These are phyloP conservation scores for Caretta caretta DNA, from an alignment of 2,113 vertebrate species.

Conservation along the genomic window DNA sequence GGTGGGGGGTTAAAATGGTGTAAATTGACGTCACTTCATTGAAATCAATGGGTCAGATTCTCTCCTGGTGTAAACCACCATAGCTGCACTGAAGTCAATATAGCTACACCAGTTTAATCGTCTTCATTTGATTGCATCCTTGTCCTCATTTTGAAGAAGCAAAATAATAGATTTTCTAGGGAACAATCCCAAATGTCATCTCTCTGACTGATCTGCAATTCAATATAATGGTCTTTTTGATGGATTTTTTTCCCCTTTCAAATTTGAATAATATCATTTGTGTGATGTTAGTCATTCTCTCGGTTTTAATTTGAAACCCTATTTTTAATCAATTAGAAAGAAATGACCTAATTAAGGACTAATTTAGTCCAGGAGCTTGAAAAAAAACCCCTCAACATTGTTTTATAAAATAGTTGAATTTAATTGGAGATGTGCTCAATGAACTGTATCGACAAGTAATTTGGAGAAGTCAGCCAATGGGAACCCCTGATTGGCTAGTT, in stretches of 20 bases:
- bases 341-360: slow-evolving; percentile 73
- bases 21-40: not conserved
- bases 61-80: not conserved
- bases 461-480: slow-evolving; percentile 39
- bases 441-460: slow-evolving; percentile 61
- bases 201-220: slow-evolving; percentile 68
- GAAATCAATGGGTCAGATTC: not conserved
- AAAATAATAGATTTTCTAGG: slow-evolving; percentile 65
- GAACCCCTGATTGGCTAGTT: slow-evolving; percentile 8
- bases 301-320: slow-evolving; percentile 72
- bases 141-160: slow-evolving; percentile 64
- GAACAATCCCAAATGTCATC: slow-evolving; percentile 61
- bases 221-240: slow-evolving; percentile 38
- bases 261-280: slow-evolving; percentile 54
- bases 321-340: slow-evolving; percentile 74
- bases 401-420: slow-evolving; percentile 64
- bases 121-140: slow-evolving; percentile 63
- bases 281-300: slow-evolving; percentile 61
- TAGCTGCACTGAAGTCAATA: not conserved
- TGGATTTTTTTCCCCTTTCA: slow-evolving; percentile 42
- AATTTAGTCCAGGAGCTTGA: slow-evolving; percentile 70
- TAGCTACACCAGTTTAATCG: not conserved
- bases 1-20: not conserved
- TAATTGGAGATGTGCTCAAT: slow-evolving; percentile 70
- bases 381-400: slow-evolving; percentile 8